phyloP scores from a whole-genome alignment of 2,888 invertebrate species.

The Heteromyza rotundicornis region DNA sequence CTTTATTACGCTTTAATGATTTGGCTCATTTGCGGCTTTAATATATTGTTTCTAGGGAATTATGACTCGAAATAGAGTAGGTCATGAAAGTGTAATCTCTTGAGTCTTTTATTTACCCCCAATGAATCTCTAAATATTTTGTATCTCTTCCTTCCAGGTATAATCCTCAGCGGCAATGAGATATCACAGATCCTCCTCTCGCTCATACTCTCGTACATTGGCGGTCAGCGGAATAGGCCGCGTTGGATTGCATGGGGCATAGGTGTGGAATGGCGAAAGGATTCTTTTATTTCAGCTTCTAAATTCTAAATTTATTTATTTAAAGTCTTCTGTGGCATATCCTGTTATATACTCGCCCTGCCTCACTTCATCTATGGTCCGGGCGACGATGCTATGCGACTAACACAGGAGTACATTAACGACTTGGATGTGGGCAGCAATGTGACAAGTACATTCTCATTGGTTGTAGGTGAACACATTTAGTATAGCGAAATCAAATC shows the following conservation, averaged over 20 bases:
- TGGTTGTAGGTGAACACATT: constrained; percentile 45
- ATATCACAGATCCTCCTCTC: constrained; percentile 72
- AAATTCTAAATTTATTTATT: no score
- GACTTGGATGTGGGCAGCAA: constrained; percentile 29
- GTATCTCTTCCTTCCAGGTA: constrained; percentile 61
- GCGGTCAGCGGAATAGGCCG: constrained; percentile 72
- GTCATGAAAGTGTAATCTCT: no score
- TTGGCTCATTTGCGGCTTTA: no score
- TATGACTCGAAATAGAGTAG: no score
- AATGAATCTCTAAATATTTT: no score
- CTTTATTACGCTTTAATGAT: no score
- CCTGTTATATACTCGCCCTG: constrained; percentile 68
- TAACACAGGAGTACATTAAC: constrained; percentile 60
- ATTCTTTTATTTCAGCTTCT: no score
- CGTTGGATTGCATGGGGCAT: constrained; percentile 73
- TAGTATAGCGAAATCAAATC: neutral
- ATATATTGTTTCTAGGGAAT: no score
- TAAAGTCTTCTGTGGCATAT: constrained; percentile 67
- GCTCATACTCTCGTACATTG: constrained; percentile 69
- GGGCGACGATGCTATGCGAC: constrained; percentile 62
- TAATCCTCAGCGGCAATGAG: constrained; percentile 73
- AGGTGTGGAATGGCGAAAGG: no score
- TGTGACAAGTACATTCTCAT: constrained; percentile 29
- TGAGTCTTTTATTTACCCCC: no score
- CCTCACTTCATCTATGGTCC: constrained; percentile 71